Percentiles rank a stretch among this genome's conserved stretches.
phyloP scores from a whole-genome alignment of 2,888 invertebrate genomes.

The Acleris literana region DNA sequence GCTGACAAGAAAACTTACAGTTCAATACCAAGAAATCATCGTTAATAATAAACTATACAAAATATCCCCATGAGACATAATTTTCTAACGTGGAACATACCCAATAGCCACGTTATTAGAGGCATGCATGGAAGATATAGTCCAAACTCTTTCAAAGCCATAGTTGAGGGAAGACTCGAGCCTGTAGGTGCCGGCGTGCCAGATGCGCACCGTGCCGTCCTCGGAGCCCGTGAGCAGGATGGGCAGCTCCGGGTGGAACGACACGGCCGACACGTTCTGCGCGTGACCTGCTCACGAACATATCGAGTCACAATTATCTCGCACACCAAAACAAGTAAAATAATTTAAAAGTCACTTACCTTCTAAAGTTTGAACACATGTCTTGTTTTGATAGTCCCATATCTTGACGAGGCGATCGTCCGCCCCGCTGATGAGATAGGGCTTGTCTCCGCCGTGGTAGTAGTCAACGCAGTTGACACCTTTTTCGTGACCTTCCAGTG shows the following conservation, averaged over 20 bases:
- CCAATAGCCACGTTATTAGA: conserved; percentile 98
- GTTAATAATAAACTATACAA: neutral
- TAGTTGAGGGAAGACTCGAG: conserved; percentile 98
- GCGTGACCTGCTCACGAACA: conserved; percentile 88
- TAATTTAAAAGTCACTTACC: conserved; percentile 57
- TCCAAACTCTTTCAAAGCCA: conserved; percentile 99
- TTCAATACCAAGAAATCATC: neutral
- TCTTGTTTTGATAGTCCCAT: conserved; percentile 99
- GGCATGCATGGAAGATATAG: conserved; percentile 95
- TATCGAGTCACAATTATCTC: conserved; percentile 2
- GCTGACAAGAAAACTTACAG: conserved; percentile 49
- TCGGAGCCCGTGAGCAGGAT: conserved; percentile 98
- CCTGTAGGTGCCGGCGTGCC: conserved; percentile 99
- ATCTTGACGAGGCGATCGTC: conserved; percentile 99
- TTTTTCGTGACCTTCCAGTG: conserved; percentile 98
- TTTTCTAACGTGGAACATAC: conserved; percentile 55
- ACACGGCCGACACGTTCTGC: conserved; percentile 97
- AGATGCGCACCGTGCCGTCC: conserved; percentile 98
- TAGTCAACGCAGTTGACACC: conserved; percentile 99
- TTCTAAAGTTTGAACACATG: conserved; percentile 98
- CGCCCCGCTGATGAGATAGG: conserved; percentile 99
- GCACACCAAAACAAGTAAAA: neutral
- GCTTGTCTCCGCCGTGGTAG: conserved; percentile 99
- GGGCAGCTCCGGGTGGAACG: conserved; percentile 99
- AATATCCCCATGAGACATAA: no score